Base-by-base conservation (phyloP, 2,797 vertebrate species). In the Halcyon smyrnensis region DNA sequence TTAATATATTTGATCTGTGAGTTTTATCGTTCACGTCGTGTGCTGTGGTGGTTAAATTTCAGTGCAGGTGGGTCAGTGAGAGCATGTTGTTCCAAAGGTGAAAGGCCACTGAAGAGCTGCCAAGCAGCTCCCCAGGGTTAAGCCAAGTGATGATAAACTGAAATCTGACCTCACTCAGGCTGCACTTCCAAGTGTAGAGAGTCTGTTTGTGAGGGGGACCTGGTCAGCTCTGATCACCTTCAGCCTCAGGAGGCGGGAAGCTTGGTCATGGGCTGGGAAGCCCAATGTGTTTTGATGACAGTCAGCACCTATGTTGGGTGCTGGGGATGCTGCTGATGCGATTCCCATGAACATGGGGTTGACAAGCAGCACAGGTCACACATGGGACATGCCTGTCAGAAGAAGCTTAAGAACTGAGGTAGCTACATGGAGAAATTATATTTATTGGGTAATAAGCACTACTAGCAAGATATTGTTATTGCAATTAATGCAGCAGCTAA, bases 21-120 rank as follows among this genome's bases (percentile, higher is more conserved):
- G 25, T 17, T 82, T 89, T 69, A 7, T 54, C 45, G 50, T 82
- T 75, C n/a, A 16, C 43, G 1, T 32, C 5, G 6, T 53, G 46
- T 34, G 9, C 28, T 6, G 32, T 5, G 21, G n/a, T 85, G 54
- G 93, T 95, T 95, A 91, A 90, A 89, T 79, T 95, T 84, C 94
- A 95, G 62, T 80, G 16, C 65, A 84, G 81, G 36, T 60, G 32
- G 53, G 28, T 89, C 53, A 57, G 71, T 2, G 1, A n/a, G 63
- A 86, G 65, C 60, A 86, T 50, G 53, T 86, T 84, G 93, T 92
- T 97, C 77, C 88, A 87, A 94, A 96, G 94, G 91, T 93, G 68
- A 87, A 93, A 89, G 91, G 83, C 80, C 80, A 57, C 20, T 2
- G 4, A 30, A 41, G 70, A 91, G 20, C 56, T 70, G 60, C 48